Conservation (phyloP, 2,888 invertebrate genomes). For the Acronicta aceris region DNA sequence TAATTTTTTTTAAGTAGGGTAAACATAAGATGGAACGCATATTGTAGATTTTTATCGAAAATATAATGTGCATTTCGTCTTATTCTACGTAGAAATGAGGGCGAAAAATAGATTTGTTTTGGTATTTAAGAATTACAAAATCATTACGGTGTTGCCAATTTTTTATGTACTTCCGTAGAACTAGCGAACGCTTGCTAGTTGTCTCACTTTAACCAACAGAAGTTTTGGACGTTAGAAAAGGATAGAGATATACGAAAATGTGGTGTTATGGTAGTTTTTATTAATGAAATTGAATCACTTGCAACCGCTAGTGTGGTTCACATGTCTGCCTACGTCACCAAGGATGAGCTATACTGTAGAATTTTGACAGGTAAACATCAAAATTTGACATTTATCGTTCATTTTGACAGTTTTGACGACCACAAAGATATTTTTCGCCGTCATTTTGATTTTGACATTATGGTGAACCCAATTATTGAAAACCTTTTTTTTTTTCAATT, state of each 20-base stretch:
- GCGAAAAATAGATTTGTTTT: not conserved
- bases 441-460: slow-evolving; percentile 19
- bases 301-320: not conserved
- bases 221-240: not conserved
- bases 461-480: not conserved
- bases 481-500: slow-evolving; percentile 24
- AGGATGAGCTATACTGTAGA: not conserved
- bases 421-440: slow-evolving; percentile 6
- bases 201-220: not conserved
- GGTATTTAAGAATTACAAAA: too few relatives aligned
- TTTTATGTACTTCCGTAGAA: too few relatives aligned
- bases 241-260: not conserved
- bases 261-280: not conserved
- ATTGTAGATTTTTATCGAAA: slow-evolving; percentile 2
- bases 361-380: slow-evolving; percentile 5
- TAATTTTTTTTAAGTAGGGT: slow-evolving; percentile 7
- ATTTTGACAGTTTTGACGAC: not conserved
- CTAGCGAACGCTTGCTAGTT: not conserved
- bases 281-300: not conserved
- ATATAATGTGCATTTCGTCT: slow-evolving; percentile 4
- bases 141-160: too few relatives aligned
- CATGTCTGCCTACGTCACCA: not conserved
- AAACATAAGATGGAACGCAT: slow-evolving; percentile 5
- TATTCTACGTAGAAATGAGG: not conserved
- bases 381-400: not conserved